Percentiles rank a stretch among this genome's conserved stretches.
Conservation (phyloP, 2,113 vertebrate species). For the Eulemur macaco region DNA sequence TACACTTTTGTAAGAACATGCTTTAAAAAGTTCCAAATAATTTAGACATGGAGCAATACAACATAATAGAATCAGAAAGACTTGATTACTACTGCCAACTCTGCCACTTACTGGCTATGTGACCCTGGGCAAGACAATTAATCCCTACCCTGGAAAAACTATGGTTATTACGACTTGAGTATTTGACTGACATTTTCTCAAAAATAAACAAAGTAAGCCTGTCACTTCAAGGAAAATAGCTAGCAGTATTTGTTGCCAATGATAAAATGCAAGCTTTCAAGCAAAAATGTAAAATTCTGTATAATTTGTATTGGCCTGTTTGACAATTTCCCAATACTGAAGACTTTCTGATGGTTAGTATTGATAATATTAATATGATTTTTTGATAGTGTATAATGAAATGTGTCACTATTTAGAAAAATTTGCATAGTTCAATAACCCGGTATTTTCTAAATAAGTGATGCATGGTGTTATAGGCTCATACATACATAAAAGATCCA, state of each 20-base stretch:
- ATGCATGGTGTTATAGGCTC: neutral
- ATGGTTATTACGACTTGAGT: neutral
- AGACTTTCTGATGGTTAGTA: neutral
- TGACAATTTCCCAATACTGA: neutral
- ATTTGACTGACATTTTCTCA: conserved; percentile 4
- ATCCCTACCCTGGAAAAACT: neutral
- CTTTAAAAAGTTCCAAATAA: conserved; percentile 32
- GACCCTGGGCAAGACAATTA: neutral
- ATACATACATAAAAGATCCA: neutral
- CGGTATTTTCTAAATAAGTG: neutral
- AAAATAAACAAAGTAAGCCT: conserved; percentile 12
- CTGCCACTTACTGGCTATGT: neutral
- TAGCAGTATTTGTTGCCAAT: neutral
- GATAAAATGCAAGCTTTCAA: conserved; percentile 32
- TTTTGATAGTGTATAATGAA: neutral
- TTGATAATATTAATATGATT: neutral
- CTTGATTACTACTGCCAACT: neutral
- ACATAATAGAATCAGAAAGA: conserved; percentile 1
- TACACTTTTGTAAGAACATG: conserved; percentile 52
- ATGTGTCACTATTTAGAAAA: neutral
- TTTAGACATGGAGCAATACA: conserved; percentile 3
- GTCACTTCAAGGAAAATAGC: conserved; percentile 6
- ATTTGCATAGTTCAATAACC: neutral
- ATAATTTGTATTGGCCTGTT: neutral
- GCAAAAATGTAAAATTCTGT: conserved; percentile 30